Evolutionary conservation across 2,113 vertebrate genomes (phyloP), one percentile per base, ranked within the genome.

Genomic region (Xenopus borealis): DNA sequence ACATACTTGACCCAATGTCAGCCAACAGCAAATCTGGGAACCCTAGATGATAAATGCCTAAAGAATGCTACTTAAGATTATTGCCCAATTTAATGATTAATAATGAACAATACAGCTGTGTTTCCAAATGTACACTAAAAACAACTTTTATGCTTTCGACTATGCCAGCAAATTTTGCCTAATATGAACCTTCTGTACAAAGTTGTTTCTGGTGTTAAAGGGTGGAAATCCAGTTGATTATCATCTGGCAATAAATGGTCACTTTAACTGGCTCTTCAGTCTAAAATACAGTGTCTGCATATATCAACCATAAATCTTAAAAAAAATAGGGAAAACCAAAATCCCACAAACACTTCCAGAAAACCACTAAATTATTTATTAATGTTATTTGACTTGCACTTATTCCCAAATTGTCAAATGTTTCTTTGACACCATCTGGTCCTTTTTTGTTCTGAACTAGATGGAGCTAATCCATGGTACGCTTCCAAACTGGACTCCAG

Each of bases 401-500:
- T 53, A 9, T 33, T 72, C 23, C 62, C 62, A 57, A 72, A 64
- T 19, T 55, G 33, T 73, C 72, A 58, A 18, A 65, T 44, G 50
- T n/a, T 73, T 69, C 16, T 18, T 30, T 23, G 72, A 30, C 40
- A 45, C 53, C 18, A 58, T 46, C 10, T 61, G 58, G 58, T 20
- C 18, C 18, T 12, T 59, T 73, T 50, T 12, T 64, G 53, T 12
- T 17, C n/a, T 66, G 62, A 57, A 57, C 30, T 45, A 20, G 12
- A 27, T 45, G 13, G 19, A 6, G 18, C 45, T 33, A 17, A 66
- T 17, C 18, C 62, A 72, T 72, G 17, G 50, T 44, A 1, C 20
- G 46, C n/a, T 72, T 64, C 23, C 61, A 72, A 55, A 72, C 23
- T 64, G 58, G 13, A 52, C 69, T 71, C 18, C 20, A 45, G 46